Evolutionary conservation across 2,797 vertebrate species (phyloP), one percentile per base, ranked within the genome.

Genomic region (Hyperoplus immaculatus): DNA sequence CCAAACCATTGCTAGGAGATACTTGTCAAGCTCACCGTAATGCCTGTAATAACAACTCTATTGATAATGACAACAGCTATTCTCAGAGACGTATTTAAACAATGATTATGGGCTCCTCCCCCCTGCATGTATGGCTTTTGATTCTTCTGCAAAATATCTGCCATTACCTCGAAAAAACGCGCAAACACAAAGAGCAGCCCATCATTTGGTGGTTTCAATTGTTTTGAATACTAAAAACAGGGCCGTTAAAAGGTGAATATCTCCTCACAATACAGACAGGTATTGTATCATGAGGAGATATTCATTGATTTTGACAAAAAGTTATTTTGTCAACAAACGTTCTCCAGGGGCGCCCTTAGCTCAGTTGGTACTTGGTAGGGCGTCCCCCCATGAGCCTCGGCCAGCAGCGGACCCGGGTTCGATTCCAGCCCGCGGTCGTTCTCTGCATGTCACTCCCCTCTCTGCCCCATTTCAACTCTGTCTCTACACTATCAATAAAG

Each of bases 1-100:
- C n/a, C 68, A 67, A 70, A 61, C 50, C 45, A 75, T 59, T 69
- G 69, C 39, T 65, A 74, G 73, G 61, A 36, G 69, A 71, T 69
- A 66, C 73, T 75, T 86, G 81, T 86, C 76, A 79, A 78, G 76
- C 84, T 86, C 59, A 16, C 62, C 1, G 60, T 81, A 84, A 89
- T 66, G 75, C 78, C 85, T 83, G 74, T 90, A 89, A 93, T 90
- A 89, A 91, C 88, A 90, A 75, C 75, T 88, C 73, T 73, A 41
- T 29, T 57, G 72, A 67, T 60, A 78, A 82, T 85, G 76, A 87
- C 78, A 91, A 82, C 84, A 92, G 38, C 86, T 86, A 78, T 83
- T 86, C 72, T 78, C 82, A 83, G 71, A 78, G 82, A 78, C 65
- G 60, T 82, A 85, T 87, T 93, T 92, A 90, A 84, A 83, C 66